phyloP scores from a whole-genome alignment of 2,888 invertebrate species.

The Drosophila vallismaia region DNA sequence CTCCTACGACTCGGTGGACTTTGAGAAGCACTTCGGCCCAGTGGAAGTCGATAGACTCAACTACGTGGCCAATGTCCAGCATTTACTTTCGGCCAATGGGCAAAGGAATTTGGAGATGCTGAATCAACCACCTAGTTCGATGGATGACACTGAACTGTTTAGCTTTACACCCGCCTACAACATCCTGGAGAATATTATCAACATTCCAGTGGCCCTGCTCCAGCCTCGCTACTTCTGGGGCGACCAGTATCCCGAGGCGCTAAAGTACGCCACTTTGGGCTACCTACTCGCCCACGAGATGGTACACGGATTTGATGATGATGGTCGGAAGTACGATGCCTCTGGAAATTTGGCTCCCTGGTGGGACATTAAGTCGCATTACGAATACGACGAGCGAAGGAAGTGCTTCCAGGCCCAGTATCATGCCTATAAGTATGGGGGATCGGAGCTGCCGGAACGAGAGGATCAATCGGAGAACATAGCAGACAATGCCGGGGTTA shows the following conservation, averaged over 20 bases:
- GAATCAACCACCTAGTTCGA: constrained; percentile 33
- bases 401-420: constrained; percentile 81
- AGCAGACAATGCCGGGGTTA: constrained; percentile 81
- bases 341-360: constrained; percentile 67
- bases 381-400: constrained; percentile 72
- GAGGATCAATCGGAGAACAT: constrained; percentile 77
- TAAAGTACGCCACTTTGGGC: constrained; percentile 79
- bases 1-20: constrained; percentile 72
- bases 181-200: constrained; percentile 70
- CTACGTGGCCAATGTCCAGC: constrained; percentile 73
- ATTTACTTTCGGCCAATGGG: constrained; percentile 50
- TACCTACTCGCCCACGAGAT: constrained; percentile 80
- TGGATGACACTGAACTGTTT: constrained; percentile 47
- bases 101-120: constrained; percentile 26
- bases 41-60: constrained; percentile 56
- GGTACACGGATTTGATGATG: constrained; percentile 81
- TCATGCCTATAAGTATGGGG: constrained; percentile 70
- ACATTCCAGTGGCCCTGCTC: constrained; percentile 77
- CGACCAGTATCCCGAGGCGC: constrained; percentile 72
- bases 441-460: constrained; percentile 56
- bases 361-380: constrained; percentile 77
- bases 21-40: constrained; percentile 55
- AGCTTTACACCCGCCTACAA: constrained; percentile 75
- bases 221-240: constrained; percentile 80
- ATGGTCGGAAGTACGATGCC: constrained; percentile 72